Conservation (phyloP, 2,797 vertebrate species). For the Setipinna tenuifilis region DNA sequence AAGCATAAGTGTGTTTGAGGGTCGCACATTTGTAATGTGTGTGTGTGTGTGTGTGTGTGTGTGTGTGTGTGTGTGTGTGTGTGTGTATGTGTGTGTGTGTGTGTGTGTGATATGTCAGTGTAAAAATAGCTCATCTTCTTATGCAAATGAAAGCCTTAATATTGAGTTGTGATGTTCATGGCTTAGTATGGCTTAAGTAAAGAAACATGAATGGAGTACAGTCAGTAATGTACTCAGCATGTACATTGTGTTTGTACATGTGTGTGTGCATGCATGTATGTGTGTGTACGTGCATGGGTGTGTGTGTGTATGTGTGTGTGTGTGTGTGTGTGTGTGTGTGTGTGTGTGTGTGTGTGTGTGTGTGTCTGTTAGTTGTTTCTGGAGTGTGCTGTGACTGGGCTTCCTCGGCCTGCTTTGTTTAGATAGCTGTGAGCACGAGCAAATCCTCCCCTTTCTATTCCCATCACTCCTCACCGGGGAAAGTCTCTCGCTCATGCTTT, state of each 20-base stretch:
- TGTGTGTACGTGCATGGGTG: background rate
- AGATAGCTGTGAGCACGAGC: background rate
- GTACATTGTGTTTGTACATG: background rate
- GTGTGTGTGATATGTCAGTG: background rate
- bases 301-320: background rate
- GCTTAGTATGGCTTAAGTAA: background rate
- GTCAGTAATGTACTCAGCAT: background rate
- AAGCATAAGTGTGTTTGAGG: too few relatives aligned
- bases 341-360: background rate
- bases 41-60: background rate
- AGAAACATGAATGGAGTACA: background rate
- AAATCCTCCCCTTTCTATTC: background rate
- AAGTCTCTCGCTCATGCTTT: constrained; percentile 19
- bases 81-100: background rate
- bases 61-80: constrained; percentile 5
- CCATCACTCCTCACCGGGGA: background rate
- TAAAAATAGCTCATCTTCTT: constrained; percentile 4
- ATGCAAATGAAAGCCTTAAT: background rate
- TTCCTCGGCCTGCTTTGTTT: background rate
- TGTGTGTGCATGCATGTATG: background rate
- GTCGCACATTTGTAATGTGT: too few relatives aligned
- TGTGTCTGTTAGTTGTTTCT: background rate
- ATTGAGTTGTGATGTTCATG: background rate
- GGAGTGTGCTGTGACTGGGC: background rate
- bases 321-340: background rate